Evolutionary conservation across 2,113 vertebrate species (phyloP), one percentile per base, ranked within the genome.

Genomic region (Mionectes macconnelli): DNA sequence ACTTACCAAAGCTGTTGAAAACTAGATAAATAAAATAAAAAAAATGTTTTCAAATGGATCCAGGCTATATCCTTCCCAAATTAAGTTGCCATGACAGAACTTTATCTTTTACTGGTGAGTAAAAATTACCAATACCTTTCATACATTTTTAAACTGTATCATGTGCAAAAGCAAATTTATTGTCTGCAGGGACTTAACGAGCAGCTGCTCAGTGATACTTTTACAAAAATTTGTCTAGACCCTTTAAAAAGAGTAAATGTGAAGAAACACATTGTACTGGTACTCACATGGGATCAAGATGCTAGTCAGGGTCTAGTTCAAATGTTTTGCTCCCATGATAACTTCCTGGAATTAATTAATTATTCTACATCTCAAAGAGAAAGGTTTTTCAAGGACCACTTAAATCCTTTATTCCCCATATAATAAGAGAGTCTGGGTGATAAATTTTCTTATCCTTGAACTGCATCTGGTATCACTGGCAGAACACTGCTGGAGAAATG

Each of bases 41-140:
- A 93, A 68, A 82, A 73, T 11, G 0, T 79, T 94, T 87, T 83
- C 35, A 66, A 83, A 93, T 59, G 16, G 19, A 87, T 73, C 27
- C 55, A 76, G 33, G 14, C 44, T 63, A 44, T 50, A 81, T 87
- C 24, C 50, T 73, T 64, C 50, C 53, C 57, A 83, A 89, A 77
- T 59, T 50, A 82, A 59, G 35, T 56, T 94, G n/a, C 77, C 40
- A 30, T 64, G 69, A 81, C 44, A 84, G 35, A 93, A 73, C 8
- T 52, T 72, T 20, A 35, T 84, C 40, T 87, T 96, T 85, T 66
- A 79, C 42, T 62, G 23, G 35, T 64, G 25, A 57, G 28, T 37
- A 69, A 18, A 91, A 92, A 80, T 93, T 87, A 93, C 77, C 21
- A 57, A 35, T 45, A 85, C 14, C 50, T 94, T 94, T 81, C 40